phyloP scores from a whole-genome alignment of 1,140 invertebrate species.

The Nixonia krombeini region DNA sequence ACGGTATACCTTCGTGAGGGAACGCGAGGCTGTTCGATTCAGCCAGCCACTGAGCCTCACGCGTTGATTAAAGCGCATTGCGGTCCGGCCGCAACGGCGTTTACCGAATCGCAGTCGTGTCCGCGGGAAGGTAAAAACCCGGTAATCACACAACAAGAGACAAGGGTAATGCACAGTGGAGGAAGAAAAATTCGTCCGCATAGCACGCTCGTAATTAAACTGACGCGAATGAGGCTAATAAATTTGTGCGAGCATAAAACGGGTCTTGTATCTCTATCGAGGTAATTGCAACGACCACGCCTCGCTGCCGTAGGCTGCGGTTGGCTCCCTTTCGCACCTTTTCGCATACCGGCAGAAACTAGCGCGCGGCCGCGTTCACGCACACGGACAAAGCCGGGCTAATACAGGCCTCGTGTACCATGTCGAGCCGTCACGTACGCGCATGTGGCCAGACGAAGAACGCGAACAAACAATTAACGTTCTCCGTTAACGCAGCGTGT shows the following conservation, averaged over 20 bases:
- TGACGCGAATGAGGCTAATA: slow-evolving; percentile 67
- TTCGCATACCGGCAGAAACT: slow-evolving; percentile 43
- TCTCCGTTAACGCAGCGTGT: slow-evolving; percentile 53
- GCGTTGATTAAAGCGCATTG: no score
- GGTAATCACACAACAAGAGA: slow-evolving; percentile 3
- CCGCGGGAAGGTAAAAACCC: not conserved
- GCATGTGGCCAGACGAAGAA: slow-evolving; percentile 37
- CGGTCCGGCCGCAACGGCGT: no score
- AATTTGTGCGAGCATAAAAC: slow-evolving; percentile 64
- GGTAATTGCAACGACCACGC: slow-evolving; percentile 66
- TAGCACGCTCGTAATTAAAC: slow-evolving; percentile 61
- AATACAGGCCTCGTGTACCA: slow-evolving; percentile 47
- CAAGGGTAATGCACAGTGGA: slow-evolving; percentile 5
- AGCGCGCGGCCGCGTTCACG: slow-evolving; percentile 11
- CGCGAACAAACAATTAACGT: slow-evolving; percentile 61
- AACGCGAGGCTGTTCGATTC: no score
- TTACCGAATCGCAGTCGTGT: slow-evolving; percentile 2
- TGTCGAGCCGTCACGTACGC: slow-evolving; percentile 47
- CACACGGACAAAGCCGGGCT: slow-evolving; percentile 15
- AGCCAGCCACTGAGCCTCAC: no score
- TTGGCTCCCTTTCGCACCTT: slow-evolving; percentile 53
- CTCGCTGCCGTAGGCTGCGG: slow-evolving; percentile 57
- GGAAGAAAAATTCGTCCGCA: slow-evolving; percentile 41
- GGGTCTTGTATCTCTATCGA: slow-evolving; percentile 68
- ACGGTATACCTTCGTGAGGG: no score